Evolutionary conservation across 2,888 invertebrate species (phyloP), one percentile per base, ranked within the genome.

Genomic region (Hydropsyche betteni): DNA sequence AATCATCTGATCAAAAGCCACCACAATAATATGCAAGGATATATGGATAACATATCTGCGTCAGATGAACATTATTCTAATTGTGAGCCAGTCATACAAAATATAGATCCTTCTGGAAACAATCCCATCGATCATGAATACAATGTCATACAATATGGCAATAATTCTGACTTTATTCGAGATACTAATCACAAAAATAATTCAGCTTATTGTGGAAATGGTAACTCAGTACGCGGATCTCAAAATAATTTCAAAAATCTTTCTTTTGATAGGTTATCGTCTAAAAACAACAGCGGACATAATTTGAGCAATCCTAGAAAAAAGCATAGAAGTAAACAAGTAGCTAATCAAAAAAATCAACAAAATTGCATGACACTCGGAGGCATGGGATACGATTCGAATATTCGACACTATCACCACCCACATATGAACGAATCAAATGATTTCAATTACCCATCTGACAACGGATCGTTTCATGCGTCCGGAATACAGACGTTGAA

Each of bases 291-390:
- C 76, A 88, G 87, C 78, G 83, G 82, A 8, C 83, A 84, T 76
- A 78, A 78, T 70, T 58, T 77, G 58, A 77, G 76, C 61, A 88
- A 88, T 78, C 87, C 87, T 6, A 83, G 88, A 34, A 87, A 87
- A 79, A 88, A 88, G 82, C 87, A 88, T 76, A 82, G 87, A 79
- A 83, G 84, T 36, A 88, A 88, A 82, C 87, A 87, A 79, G 75
- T 52, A 10, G 50, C 76, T 10, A 74, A 44, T 24, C 77, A 78
- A 38, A 87, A 87, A 79, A 87, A 86, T 80, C 84, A 86, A 80
- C 90, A 86, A 83, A 90, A 86, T 81, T 90, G 83, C 83, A 90
- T 83, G 90, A 90, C 86, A 78, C 89, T 90, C 84, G 87, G 89
- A 1, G 89, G 89, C 82, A 89, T 90, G 84, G 87, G 89, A 2